Conservation (phyloP, 2,888 invertebrate species). For the Drosophila cyrtoloma region DNA sequence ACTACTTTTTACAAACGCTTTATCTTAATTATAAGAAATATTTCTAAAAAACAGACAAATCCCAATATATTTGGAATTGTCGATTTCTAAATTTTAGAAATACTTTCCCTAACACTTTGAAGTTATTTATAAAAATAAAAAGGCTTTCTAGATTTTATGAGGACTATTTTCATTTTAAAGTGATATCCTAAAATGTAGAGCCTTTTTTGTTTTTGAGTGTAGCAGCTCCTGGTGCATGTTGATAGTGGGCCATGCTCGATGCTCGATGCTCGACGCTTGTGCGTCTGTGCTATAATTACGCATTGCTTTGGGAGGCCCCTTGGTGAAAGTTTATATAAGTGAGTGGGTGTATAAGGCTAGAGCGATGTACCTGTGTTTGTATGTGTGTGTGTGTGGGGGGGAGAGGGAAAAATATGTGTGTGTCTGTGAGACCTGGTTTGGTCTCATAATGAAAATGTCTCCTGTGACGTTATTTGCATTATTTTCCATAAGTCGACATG, state of each 20-base stretch:
- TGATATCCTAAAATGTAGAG: not conserved
- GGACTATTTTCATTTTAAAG: not conserved
- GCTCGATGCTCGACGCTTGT: conserved; percentile 6
- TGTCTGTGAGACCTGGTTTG: conserved; percentile 8
- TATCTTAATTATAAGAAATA: not conserved
- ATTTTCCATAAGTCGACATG: conserved; percentile 60
- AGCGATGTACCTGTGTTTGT: not conserved
- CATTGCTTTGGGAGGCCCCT: conserved; percentile 35
- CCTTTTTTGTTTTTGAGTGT: not conserved
- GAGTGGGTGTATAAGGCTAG: conserved; percentile 12
- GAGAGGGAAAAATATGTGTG: not conserved
- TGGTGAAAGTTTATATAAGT: conserved; percentile 66
- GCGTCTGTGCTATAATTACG: conserved; percentile 67
- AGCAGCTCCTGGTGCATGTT: not conserved
- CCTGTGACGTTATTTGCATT: conserved; percentile 69
- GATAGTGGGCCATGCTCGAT: conserved; percentile 1
- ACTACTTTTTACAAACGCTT: not conserved
- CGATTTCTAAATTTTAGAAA: not conserved
- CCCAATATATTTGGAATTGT: not conserved
- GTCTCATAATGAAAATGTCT: conserved; percentile 58
- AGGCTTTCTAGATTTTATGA: not conserved
- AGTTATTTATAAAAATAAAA: not conserved
- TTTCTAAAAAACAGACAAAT: not conserved
- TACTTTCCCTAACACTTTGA: not conserved
- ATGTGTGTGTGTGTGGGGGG: not conserved